Base-by-base conservation (phyloP, 2,113 vertebrate genomes). In the Terrapene triunguis region DNA sequence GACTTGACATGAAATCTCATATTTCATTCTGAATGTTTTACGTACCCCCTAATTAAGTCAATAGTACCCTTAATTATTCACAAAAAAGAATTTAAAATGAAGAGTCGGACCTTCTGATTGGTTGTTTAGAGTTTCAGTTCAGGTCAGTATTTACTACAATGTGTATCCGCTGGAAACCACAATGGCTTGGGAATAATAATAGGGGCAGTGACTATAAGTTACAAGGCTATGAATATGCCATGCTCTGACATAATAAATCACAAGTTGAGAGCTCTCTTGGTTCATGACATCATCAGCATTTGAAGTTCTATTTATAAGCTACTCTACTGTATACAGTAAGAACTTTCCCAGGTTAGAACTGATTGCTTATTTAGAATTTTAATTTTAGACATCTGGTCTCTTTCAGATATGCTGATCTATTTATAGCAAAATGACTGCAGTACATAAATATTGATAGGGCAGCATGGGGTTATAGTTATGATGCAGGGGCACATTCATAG, bases 51-150 rank as follows among this genome's bases (percentile, higher is more conserved):
- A 88, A 87, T 91, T 94, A 89, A 88, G 90, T 32, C 74, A 92
- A 38, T 47, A 79, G 32, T 16, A 57, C 50, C 32, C 72, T 92
- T 47, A 35, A 57, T 80, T 83, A 85, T 65, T 88, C 55, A 88
- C 1, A 5, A 0, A 88, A 53, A 79, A 82, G 72, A 62, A 85
- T 19, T 50, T 50, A 91, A 92, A 85, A 94, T n/a, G 57, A 93
- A 65, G 89, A 96, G 69, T 93, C 96, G 96, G 96, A 96, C 86
- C 44, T 93, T 97, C 95, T 97, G 96, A 95, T 89, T 85, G 74
- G 84, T 76, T 97, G 94, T 96, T 96, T 97, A 95, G 53, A 84
- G n/a, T 92, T 96, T 92, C 92, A 80, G 1, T 90, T 92, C 51
- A 91, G 93, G 80, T 54, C 92, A 95, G 50, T 84, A 85, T 90